Evolutionary conservation across 1,140 invertebrate species (phyloP), one percentile per base, ranked within the genome.

Genomic region (Nephila pilipes): DNA sequence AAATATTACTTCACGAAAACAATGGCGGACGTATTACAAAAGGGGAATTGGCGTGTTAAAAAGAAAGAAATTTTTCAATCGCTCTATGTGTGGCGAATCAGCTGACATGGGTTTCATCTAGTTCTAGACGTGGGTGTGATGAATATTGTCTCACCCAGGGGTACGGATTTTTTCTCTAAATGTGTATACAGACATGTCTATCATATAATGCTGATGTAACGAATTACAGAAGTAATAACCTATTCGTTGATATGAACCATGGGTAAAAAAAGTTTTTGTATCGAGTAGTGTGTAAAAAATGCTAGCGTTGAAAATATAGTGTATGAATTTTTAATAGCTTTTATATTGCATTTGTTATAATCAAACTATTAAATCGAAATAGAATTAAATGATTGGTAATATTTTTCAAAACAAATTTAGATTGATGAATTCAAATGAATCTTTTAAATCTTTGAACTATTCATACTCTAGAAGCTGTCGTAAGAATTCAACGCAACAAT

Each of bases 1-100:
- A 90, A 90, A 90, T 54, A 36, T 22, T 8, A 80, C 88, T 75
- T 58, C 63, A 4, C 14, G 60, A 79, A 90, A 90, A 90, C 88
- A 90, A 90, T 90, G 88, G 65, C 16, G 20, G 38, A 87, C 12
- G n/a, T 12, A 55, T 18, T 80, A 69, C 65, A 32, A 38, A 20
- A 32, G 79, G n/a, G 20, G 36, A 32, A n/a, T 20, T 57, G 55
- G 29, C 6, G 55, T 29, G 55, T 60, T 22, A 8, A 85, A 85
- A 60, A 60, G 83, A 65, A 75, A n/a, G 36, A 89, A 79, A 79
- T 75, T 55, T n/a, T n/a, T 22, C 25, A 55, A 79, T 75, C 75
- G n/a, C 22, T 79, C 58, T 81, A 46, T 55, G 89, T 92, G 81
- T 85, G 38, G 46, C 90, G 90, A 92, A 92, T 92, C 4, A 29